Base-by-base conservation (phyloP, 2,797 vertebrate species). In the Xenopus petersii region DNA sequence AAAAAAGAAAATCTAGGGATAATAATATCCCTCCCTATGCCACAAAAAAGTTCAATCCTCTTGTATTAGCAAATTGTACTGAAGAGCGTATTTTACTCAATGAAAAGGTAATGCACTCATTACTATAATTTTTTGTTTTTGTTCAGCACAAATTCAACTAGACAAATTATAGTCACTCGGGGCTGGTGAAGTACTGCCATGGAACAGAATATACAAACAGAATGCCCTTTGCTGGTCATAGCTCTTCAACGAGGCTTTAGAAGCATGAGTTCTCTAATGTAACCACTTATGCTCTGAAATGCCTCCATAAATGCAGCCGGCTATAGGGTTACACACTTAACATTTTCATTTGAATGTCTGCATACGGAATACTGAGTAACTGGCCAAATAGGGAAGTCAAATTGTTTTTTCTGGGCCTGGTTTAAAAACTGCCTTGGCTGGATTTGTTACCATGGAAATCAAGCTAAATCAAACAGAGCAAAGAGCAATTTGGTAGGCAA, bases 391-490 rank as follows among this genome's bases (percentile, higher is more conserved):
- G 17, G 42, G 51, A 42, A 68, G 51, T 51, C 46, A 10, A 58
- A 64, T 36, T 68, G 46, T 42, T 48, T 71, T 10, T 61, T 26
- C 36, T n/a, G 56, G 46, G 47, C 47, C 60, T 65, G 67, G 36
- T 67, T 67, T 67, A 33, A 63, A 21, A 47, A 47, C 3, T 15
- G 59, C 54, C 42, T 65, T 70, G 58, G 63, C 66, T 69, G 55
- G 56, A 64, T 49, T 65, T 69, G 75, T 73, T 78, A 69, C 75
- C 75, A 73, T 73, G 75, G 65, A 69, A 73, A 73, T 78, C 75
- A 69, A 58, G 55, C 59, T 59, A 70, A 70, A 70, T 36, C 55
- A 73, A 30, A 30, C 26, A 30, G 26, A 30, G 26, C 26, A 30
- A 68, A 73, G 59, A 77, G 63, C 64, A 71, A 71, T 76, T 76